A percentile compares a stretch with the other conserved stretches of the same genome.
Conservation (phyloP, 2,888 invertebrate genomes). For the Tenthredo mesomela region DNA sequence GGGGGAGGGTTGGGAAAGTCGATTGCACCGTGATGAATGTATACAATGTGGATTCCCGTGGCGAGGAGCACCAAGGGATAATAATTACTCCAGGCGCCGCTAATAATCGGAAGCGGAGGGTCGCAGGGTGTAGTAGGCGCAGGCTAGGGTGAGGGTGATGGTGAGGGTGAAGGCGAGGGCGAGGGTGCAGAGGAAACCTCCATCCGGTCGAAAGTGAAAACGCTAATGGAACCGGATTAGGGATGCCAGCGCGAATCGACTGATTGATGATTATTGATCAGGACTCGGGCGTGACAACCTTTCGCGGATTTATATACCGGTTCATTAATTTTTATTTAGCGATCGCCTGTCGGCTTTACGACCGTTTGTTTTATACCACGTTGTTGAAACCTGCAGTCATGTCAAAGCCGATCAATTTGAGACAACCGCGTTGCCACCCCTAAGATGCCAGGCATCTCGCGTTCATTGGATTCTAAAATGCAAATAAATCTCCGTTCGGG, state of each 20-base stretch:
- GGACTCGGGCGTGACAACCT: conserved; percentile 42
- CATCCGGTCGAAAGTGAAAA: conserved; percentile 58
- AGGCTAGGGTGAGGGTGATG: conserved; percentile 1
- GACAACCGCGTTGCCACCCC: background rate
- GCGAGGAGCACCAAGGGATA: background rate
- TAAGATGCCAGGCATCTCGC: background rate
- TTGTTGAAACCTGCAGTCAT: background rate
- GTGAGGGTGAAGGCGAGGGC: background rate
- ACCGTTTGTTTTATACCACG: background rate
- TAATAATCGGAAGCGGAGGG: conserved; percentile 50
- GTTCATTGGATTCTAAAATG: background rate
- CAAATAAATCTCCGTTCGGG: conserved; percentile 14
- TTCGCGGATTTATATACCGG: conserved; percentile 33
- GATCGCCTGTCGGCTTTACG: background rate
- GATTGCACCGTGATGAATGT: background rate
- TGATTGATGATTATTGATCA: conserved; percentile 61
- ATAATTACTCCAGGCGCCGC: conserved; percentile 32
- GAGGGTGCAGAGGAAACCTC: background rate
- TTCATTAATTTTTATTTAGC: conserved; percentile 48
- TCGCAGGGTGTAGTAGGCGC: conserved; percentile 36
- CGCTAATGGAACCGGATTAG: conserved; percentile 62
- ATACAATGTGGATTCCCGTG: background rate
- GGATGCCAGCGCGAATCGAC: conserved; percentile 55
- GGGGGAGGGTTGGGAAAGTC: background rate
- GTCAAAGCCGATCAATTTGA: background rate